Evolutionary conservation across 2,888 invertebrate genomes (phyloP).

Genomic region (Hyles lineata): DNA sequence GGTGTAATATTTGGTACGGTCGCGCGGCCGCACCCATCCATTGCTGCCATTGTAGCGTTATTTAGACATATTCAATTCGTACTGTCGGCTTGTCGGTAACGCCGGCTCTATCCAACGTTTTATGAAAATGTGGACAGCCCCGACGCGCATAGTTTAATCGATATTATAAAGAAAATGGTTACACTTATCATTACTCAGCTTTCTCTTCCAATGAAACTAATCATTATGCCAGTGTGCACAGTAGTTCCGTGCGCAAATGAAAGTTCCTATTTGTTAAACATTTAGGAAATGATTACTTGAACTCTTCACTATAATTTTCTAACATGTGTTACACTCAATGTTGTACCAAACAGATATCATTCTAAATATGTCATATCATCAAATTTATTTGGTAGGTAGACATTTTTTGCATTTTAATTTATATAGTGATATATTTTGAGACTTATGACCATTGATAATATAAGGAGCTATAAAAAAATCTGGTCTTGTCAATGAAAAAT

Average conservation of each 20-base stretch:
- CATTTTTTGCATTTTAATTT: not conserved
- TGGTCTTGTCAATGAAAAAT: too few relatives aligned
- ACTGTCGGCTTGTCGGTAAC: slow-evolving; percentile 24
- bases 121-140: slow-evolving; percentile 22
- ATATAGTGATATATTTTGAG: not conserved
- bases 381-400: not conserved
- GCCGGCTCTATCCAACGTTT: slow-evolving; percentile 3
- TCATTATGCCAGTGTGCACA: slow-evolving; percentile 70
- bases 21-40: slow-evolving; percentile 75
- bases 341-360: not conserved
- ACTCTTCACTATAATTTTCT: slow-evolving; percentile 33
- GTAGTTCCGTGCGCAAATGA: slow-evolving; percentile 70
- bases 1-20: slow-evolving; percentile 42
- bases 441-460: not conserved
- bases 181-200: slow-evolving; percentile 49
- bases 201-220: slow-evolving; percentile 66
- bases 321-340: not conserved
- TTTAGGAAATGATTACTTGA: slow-evolving; percentile 52
- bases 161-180: slow-evolving; percentile 23
- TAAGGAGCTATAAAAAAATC: not conserved
- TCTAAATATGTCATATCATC: not conserved
- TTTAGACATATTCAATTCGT: slow-evolving; percentile 24
- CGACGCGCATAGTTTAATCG: slow-evolving; percentile 38
- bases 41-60: slow-evolving; percentile 45
- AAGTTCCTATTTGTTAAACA: slow-evolving; percentile 64